Evolutionary conservation across 2,888 invertebrate species (phyloP).

Genomic region (Drosophila suboccidentalis): DNA sequence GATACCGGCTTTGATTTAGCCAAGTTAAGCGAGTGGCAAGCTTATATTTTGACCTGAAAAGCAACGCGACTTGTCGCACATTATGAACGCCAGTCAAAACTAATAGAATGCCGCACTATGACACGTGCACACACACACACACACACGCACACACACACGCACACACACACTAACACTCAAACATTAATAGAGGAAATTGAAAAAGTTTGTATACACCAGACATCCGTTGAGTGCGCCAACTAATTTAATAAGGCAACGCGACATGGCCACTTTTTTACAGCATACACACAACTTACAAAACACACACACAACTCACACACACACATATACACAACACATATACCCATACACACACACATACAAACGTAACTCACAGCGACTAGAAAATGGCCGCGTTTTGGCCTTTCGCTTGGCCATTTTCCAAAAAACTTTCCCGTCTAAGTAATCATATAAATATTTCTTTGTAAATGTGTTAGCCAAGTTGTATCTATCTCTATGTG

Average conservation of each 20-base stretch:
- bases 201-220: slow-evolving; percentile 73
- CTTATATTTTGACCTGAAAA: slow-evolving; percentile 42
- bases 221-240: slow-evolving; percentile 74
- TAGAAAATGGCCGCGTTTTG: slow-evolving; percentile 37
- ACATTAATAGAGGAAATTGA: slow-evolving; percentile 68
- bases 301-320: slow-evolving; percentile 15
- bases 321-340: slow-evolving; percentile 1
- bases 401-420: slow-evolving; percentile 51
- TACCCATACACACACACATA: neutral
- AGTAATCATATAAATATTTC: slow-evolving; percentile 78
- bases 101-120: slow-evolving; percentile 39
- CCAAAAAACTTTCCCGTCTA: slow-evolving; percentile 51
- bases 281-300: slow-evolving; percentile 27
- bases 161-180: slow-evolving; percentile 20
- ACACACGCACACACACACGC: slow-evolving; percentile 11
- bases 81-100: slow-evolving; percentile 47
- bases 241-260: slow-evolving; percentile 76
- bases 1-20: slow-evolving; percentile 50
- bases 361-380: slow-evolving; percentile 24
- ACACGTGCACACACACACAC: slow-evolving; percentile 35
- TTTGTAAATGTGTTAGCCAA: slow-evolving; percentile 55
- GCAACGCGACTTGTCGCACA: slow-evolving; percentile 39
- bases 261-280: slow-evolving; percentile 71
- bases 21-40: slow-evolving; percentile 29
- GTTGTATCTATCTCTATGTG: slow-evolving; percentile 15